Base-by-base conservation (phyloP, 2,113 vertebrate genomes). In the Leucopsar rothschildi region DNA sequence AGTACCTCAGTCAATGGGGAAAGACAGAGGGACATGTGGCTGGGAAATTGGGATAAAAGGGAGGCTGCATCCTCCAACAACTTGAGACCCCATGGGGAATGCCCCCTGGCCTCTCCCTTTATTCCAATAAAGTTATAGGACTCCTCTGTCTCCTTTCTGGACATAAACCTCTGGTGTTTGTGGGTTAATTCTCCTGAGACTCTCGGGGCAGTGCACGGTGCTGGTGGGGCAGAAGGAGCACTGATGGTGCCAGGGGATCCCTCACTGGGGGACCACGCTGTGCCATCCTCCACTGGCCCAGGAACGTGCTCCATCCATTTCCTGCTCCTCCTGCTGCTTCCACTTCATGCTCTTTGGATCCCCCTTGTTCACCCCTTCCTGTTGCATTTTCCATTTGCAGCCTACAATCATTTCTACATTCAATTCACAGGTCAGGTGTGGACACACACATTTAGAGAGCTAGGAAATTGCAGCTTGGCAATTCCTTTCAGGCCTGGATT, bases 241-340 rank as follows among this genome's bases (percentile, higher is more conserved):
- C 13, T 4, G 4, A 6, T 18, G 50, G 52, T 85, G 35, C 47
- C 65, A 31, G 52, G 29, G 72, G 18, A 25, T 0, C 15, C 47
- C 53, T 75, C 3, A 1, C 1, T 19, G 39, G 29, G 70, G 28
- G 57, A 23, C 10, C 28, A 5, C 2, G 0, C 11, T 68, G 47
- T 75, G 66, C 7, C 60, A 49, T 27, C 4, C 18, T 37, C 52
- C 4, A 0, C 40, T 37, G 49, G 10, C 66, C 55, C 50, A 52
- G 50, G 9, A 52, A 52, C 6, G 50, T 52, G 50, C 50, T 52
- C 50, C 50, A 52, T 52, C 45, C 3, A 17, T 27, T 11, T n/a
- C 31, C 75, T 82, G 61, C 37, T 42, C 15, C n/a, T 70, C n/a
- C 64, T 35, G 15, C 27, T 4, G 0, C 10, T 23, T 53, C 37